Conservation (phyloP, 2,888 invertebrate genomes). For the Ectobius pallidus region DNA sequence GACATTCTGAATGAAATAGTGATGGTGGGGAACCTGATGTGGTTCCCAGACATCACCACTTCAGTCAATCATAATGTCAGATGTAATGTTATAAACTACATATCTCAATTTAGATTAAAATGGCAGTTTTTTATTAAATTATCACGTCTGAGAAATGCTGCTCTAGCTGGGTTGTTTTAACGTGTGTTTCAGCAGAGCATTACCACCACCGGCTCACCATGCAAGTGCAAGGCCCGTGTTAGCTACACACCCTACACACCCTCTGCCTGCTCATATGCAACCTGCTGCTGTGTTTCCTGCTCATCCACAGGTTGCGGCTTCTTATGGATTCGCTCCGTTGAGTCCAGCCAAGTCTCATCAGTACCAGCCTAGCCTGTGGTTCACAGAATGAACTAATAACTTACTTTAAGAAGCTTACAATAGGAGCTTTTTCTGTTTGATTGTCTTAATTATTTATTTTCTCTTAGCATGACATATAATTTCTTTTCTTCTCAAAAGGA, state of each 20-base stretch:
- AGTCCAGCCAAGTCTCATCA: constrained; percentile 74
- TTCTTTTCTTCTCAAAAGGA: too few species aligned
- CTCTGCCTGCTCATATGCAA: constrained; percentile 78
- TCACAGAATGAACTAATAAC: constrained; percentile 66
- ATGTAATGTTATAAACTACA: too few species aligned
- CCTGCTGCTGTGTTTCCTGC: constrained; percentile 65
- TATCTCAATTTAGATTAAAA: too few species aligned
- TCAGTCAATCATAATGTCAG: too few species aligned
- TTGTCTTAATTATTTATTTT: too few species aligned
- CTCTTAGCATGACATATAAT: not conserved
- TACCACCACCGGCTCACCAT: constrained; percentile 86
- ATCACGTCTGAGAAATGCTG: too few species aligned
- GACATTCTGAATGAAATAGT: too few species aligned
- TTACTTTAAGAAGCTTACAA: too few species aligned
- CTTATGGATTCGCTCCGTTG: constrained; percentile 71
- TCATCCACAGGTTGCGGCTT: constrained; percentile 64
- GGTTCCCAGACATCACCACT: too few species aligned
- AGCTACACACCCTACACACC: constrained; percentile 73
- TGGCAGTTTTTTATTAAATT: too few species aligned
- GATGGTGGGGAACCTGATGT: too few species aligned
- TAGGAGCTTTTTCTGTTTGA: too few species aligned
- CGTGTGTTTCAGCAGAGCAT: constrained; percentile 59
- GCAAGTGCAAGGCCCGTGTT: constrained; percentile 72
- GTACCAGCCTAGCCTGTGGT: constrained; percentile 74
- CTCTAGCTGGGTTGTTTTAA: constrained; percentile 24